Percentiles rank a stretch among this genome's conserved stretches.
phyloP scores from a whole-genome alignment of 2,113 vertebrate species.

The Cephalophus harveyi region DNA sequence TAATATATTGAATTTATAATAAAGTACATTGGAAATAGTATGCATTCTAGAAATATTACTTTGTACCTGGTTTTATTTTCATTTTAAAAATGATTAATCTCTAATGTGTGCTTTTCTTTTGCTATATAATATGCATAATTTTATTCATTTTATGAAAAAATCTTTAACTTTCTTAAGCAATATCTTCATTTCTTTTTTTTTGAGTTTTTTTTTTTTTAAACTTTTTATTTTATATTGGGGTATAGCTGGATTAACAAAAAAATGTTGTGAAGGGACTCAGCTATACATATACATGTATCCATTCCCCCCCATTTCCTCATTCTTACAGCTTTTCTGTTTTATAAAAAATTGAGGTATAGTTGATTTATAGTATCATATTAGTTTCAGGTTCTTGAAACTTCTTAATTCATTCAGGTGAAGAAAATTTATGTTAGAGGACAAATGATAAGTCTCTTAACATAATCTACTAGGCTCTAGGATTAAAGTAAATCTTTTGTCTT shows the following conservation, averaged over 20 bases:
- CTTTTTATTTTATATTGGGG: neutral
- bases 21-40: neutral
- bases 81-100: neutral
- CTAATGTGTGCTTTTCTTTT: neutral
- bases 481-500: conserved; percentile 13
- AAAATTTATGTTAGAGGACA: neutral
- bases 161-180: neutral
- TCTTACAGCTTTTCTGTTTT: neutral
- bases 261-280: neutral
- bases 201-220: neutral
- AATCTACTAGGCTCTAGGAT: neutral
- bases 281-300: neutral
- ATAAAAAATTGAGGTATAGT: neutral
- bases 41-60: neutral
- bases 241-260: neutral
- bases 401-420: neutral
- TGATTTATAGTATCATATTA: neutral
- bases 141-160: neutral
- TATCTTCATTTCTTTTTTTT: conserved; percentile 5
- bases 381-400: neutral
- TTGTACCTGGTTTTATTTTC: conserved; percentile 20
- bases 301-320: neutral
- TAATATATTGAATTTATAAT: conserved; percentile 8
- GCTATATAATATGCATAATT: neutral
- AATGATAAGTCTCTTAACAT: neutral